A percentile compares a stretch with the other conserved stretches of the same genome.
Evolutionary conservation across 2,113 vertebrate genomes (phyloP).

Genomic region (Odobenus rosmarus): DNA sequence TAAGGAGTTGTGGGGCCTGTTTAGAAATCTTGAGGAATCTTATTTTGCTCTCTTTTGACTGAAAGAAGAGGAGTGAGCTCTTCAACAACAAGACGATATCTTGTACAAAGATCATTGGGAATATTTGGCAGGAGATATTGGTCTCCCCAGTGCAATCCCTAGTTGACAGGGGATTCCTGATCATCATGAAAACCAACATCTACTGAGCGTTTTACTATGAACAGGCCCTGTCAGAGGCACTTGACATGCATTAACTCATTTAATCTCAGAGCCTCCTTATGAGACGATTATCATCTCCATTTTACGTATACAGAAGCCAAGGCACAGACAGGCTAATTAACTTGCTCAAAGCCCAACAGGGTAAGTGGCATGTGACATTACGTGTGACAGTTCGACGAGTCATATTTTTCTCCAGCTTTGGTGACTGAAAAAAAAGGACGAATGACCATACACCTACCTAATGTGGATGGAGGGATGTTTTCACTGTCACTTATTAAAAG

Average conservation of each 20-base stretch:
- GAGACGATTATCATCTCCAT: background rate
- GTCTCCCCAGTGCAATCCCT: background rate
- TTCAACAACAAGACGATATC: background rate
- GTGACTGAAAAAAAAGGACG: background rate
- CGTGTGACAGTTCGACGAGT: background rate
- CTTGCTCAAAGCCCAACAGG: background rate
- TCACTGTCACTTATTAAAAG: background rate
- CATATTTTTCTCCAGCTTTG: background rate
- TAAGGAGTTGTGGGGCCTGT: background rate
- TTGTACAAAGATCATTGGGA: background rate
- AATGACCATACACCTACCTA: background rate
- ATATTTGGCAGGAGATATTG: background rate
- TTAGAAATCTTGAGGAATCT: background rate
- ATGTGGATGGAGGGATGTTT: background rate
- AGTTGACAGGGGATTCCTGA: background rate
- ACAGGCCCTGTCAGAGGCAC: background rate
- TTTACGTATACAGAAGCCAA: background rate
- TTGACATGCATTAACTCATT: background rate
- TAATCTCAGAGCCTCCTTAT: background rate
- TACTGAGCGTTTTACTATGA: background rate
- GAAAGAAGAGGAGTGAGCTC: background rate
- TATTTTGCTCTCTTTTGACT: background rate
- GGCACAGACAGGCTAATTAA: background rate
- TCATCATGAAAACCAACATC: background rate
- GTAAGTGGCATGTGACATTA: background rate